Base-by-base conservation (phyloP, 2,888 invertebrate genomes). In the Asteroscopus sphinx region DNA sequence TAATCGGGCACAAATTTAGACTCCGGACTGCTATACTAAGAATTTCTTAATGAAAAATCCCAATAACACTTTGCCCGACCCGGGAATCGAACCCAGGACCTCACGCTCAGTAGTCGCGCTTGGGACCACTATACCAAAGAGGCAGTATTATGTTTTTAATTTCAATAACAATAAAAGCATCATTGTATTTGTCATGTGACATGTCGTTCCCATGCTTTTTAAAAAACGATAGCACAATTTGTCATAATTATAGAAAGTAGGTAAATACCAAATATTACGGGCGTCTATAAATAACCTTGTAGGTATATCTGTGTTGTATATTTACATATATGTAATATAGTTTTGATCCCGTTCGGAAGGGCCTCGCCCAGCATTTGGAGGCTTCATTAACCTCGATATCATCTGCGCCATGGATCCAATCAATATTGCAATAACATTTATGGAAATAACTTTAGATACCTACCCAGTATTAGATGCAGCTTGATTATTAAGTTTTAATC, bases 321-420 rank as follows among this genome's bases (percentile, higher is more conserved):
- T n/a, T n/a, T n/a, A n/a, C n/a, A n/a, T n/a, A n/a, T n/a, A n/a
- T n/a, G n/a, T n/a, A n/a, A n/a, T n/a, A n/a, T 47, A 48, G 45
- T 45, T 55, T 33, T 59, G 52, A 56, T 72, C 64, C 76, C 63
- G 48, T 60, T 68, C 63, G 47, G 57, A 67, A 65, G 65, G 59
- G 68, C 76, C 71, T 71, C 75, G 57, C 70, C 77, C 60, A 75
- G 26, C 61, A 71, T 75, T 75, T 49, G 62, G 69, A 74, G 65
- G 73, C 73, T 69, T 74, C 76, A 74, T 82, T 80, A 80, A 77
- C 81, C 82, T 76, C 68, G 55, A 82, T 80, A 62, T 39, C 70
- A 57, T 60, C 52, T 41, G 60, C 55, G 67, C 63, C 77, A 72
- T 71, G 62, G 61, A 73, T 47, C 58, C 70, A 73, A 79, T 77